phyloP scores from a whole-genome alignment of 2,113 vertebrate genomes.

The Tiliqua scincoides region DNA sequence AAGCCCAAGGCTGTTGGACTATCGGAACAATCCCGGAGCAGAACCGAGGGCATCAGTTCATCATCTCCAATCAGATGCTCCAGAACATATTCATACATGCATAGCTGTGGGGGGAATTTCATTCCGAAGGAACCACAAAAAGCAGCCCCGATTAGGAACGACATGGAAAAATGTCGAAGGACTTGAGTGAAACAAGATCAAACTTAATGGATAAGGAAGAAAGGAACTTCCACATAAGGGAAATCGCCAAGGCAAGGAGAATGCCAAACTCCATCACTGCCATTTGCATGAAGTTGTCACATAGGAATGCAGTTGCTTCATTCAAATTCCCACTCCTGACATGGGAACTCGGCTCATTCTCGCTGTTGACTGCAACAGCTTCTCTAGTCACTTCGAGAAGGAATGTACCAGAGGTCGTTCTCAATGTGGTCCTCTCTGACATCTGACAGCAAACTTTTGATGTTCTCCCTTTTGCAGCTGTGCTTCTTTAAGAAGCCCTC shows the following conservation, averaged over 20 bases:
- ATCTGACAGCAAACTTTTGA: too few relatives aligned
- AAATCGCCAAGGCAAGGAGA: background rate
- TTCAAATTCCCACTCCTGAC: background rate
- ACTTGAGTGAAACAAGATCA: background rate
- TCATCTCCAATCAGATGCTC: background rate
- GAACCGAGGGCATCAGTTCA: too few relatives aligned
- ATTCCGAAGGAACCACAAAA: background rate
- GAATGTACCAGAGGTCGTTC: accelerated
- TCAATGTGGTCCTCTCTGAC: background rate
- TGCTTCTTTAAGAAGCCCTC: background rate
- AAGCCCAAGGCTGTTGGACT: too few relatives aligned
- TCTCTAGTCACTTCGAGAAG: background rate
- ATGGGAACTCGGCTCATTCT: background rate
- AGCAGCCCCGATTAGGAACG: background rate
- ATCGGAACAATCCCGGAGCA: too few relatives aligned
- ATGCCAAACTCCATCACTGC: background rate
- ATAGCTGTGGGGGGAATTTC: background rate
- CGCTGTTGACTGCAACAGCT: background rate
- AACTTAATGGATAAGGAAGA: background rate
- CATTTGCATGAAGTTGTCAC: background rate
- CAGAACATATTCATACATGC: background rate
- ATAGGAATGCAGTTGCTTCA: constrained; percentile 12
- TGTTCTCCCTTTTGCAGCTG: background rate
- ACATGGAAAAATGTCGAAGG: background rate
- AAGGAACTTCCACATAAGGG: constrained; percentile 12